These are phyloP conservation scores for Vireo altiloquus DNA, from an alignment of 2,113 vertebrate species.

Conservation along the genomic window DNA sequence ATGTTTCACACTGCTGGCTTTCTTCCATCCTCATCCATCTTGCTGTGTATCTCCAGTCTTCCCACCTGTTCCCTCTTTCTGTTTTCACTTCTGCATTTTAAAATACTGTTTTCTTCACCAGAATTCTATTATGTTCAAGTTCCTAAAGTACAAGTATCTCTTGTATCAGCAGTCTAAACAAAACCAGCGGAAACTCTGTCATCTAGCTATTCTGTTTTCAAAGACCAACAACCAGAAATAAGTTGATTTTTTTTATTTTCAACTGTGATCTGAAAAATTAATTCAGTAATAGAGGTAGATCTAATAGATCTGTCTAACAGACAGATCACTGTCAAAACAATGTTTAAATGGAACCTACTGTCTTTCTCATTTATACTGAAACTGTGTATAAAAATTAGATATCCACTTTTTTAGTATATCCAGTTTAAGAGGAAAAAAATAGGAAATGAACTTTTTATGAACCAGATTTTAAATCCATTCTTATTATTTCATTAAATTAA, in stretches of 20 bases:
- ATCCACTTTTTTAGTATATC: background rate
- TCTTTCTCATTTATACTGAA: background rate
- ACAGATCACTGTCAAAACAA: background rate
- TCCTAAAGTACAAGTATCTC: background rate
- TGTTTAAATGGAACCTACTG: background rate
- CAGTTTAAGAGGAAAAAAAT: background rate
- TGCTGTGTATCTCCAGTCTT: background rate
- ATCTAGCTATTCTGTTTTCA: background rate
- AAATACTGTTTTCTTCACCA: background rate
- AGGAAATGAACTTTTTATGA: background rate
- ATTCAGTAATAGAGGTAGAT: background rate
- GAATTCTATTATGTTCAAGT: background rate
- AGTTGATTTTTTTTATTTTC: background rate
- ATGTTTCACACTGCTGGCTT: background rate
- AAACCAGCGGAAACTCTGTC: background rate
- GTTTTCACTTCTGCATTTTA: background rate
- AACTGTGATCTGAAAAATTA: background rate
- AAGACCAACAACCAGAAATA: background rate
- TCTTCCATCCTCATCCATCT: background rate
- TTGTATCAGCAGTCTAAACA: background rate
- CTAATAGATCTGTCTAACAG: background rate
- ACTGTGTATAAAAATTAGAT: background rate
- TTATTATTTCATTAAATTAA: constrained; percentile 43
- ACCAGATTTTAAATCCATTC: background rate
- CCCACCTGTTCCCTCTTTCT: background rate